phyloP scores from a whole-genome alignment of 2,113 vertebrate genomes.

The Tautogolabrus adspersus region DNA sequence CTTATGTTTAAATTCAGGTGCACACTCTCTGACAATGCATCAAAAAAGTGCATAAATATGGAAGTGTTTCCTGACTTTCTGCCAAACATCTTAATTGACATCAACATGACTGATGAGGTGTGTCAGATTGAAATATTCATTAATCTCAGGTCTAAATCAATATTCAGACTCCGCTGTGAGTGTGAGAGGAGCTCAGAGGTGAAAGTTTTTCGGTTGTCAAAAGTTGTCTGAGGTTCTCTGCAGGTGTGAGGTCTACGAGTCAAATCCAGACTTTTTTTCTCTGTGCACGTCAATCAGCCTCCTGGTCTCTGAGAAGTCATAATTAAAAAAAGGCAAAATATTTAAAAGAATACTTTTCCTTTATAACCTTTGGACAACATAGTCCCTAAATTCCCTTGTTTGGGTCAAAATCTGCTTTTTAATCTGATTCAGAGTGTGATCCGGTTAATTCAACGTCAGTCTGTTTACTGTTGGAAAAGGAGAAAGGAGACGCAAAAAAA shows the following conservation, averaged over 20 bases:
- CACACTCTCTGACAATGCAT: not conserved
- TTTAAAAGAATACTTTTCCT: not conserved
- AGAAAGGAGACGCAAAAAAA: too few relatives aligned
- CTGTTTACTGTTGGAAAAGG: too few relatives aligned
- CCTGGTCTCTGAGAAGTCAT: not conserved
- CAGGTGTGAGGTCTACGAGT: slow-evolving; percentile 21
- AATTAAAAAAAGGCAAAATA: not conserved
- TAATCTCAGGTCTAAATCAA: slow-evolving; percentile 20
- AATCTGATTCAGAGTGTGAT: not conserved
- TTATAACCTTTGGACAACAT: not conserved
- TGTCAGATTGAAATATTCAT: slow-evolving; percentile 43
- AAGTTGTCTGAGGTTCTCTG: slow-evolving; percentile 13
- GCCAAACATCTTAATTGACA: slow-evolving; percentile 28
- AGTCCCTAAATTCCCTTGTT: too few relatives aligned
- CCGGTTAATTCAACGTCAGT: too few relatives aligned
- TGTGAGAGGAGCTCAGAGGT: not conserved
- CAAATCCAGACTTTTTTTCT: slow-evolving; percentile 14
- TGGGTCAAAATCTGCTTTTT: not conserved
- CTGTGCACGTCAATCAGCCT: slow-evolving; percentile 13
- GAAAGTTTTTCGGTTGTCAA: not conserved
- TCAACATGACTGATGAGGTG: slow-evolving; percentile 48
- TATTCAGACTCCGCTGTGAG: slow-evolving; percentile 30
- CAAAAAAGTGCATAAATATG: not conserved
- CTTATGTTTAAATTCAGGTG: slow-evolving; percentile 17
- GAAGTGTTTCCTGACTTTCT: slow-evolving; percentile 14